phyloP scores from a whole-genome alignment of 2,888 invertebrate genomes.

The Meliscaeva auricollis region DNA sequence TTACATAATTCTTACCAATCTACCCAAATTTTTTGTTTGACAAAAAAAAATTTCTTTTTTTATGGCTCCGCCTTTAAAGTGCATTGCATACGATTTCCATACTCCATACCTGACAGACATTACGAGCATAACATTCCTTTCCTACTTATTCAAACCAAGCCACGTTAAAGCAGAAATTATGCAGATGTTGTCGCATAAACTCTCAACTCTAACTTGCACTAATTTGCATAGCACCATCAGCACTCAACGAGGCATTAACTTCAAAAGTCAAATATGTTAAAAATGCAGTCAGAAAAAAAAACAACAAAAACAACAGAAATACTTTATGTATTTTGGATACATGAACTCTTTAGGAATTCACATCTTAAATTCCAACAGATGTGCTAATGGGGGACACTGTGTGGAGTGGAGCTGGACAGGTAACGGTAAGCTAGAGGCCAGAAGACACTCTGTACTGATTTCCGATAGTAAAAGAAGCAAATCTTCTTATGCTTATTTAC shows the following conservation, averaged over 20 bases:
- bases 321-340: conserved; percentile 25
- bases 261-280: conserved; percentile 43
- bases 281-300: conserved; percentile 1
- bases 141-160: conserved; percentile 56
- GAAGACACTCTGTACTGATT: conserved; percentile 14
- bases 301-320: background rate
- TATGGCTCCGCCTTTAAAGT: conserved; percentile 33
- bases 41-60: background rate
- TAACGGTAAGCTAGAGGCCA: conserved; percentile 56
- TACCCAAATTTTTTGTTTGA: background rate
- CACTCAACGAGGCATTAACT: conserved; percentile 50
- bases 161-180: conserved; percentile 64
- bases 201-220: conserved; percentile 41
- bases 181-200: conserved; percentile 66
- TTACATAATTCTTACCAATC: background rate
- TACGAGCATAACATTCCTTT: background rate
- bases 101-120: background rate
- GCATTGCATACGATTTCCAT: conserved; percentile 61
- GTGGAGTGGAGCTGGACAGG: conserved; percentile 29
- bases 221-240: conserved; percentile 65
- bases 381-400: conserved; percentile 64
- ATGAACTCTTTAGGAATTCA: conserved; percentile 16
- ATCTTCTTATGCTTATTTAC: conserved; percentile 74
- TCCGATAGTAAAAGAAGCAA: conserved; percentile 48
- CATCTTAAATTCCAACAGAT: conserved; percentile 71